A percentile compares a stretch with the other conserved stretches of the same genome.
These are phyloP conservation scores for Xestia c-nigrum DNA, from an alignment of 2,888 invertebrate genomes.

Conservation along the genomic window DNA sequence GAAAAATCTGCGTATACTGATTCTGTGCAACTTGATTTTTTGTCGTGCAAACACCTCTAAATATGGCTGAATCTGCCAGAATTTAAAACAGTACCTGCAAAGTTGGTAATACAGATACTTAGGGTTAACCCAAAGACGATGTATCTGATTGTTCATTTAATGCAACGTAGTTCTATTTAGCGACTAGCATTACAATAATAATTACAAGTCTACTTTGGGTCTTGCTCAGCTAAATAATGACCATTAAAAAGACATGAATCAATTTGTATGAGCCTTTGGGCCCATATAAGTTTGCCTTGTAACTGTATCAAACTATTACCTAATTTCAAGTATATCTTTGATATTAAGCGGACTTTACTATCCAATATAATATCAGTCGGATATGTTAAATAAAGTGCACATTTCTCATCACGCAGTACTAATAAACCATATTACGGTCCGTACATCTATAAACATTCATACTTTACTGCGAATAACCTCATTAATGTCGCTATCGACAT, in stretches of 20 bases:
- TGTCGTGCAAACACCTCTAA: neutral
- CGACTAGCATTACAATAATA: too few species aligned
- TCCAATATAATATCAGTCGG: neutral
- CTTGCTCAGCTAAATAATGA: neutral
- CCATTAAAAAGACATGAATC: neutral
- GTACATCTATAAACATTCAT: constrained; percentile 58
- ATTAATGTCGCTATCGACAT: constrained; percentile 57
- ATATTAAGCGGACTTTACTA: neutral
- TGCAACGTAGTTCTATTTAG: neutral
- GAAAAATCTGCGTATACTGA: too few species aligned
- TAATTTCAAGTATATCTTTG: neutral
- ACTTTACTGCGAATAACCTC: constrained; percentile 53
- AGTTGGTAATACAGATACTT: neutral
- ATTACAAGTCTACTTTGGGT: neutral
- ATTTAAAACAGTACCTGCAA: neutral
- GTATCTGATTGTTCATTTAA: neutral
- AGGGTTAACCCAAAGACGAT: neutral
- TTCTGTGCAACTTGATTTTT: too few species aligned
- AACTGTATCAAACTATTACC: neutral
- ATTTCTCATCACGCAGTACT: constrained; percentile 41
- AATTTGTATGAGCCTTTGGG: neutral
- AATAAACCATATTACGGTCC: constrained; percentile 57
- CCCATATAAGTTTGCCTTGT: neutral
- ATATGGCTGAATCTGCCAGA: neutral
- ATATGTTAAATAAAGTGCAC: constrained; percentile 28